Evolutionary conservation across 30 jellyfish, hydroid and myxozoan genomes (phyloP).

Genomic region (Hydractinia symbiolongicarpus): DNA sequence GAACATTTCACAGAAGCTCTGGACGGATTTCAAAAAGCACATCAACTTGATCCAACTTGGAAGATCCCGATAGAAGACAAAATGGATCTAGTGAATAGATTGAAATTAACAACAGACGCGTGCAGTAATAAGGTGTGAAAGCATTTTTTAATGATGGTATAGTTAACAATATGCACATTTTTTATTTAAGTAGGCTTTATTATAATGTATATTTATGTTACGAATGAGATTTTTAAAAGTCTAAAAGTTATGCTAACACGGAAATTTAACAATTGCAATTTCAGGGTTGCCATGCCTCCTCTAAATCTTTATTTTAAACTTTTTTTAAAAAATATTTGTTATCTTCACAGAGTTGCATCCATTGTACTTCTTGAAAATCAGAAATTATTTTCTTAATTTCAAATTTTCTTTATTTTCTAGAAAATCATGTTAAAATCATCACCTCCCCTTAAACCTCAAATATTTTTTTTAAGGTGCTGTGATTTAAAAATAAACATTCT

Average conservation of each 20-base stretch:
- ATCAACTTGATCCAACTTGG: conserved; percentile 86
- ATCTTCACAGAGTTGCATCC: too few species aligned
- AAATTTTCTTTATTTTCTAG: too few species aligned
- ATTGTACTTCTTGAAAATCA: too few species aligned
- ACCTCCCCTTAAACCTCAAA: too few species aligned
- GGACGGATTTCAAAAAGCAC: conserved; percentile 60
- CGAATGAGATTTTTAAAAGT: too few species aligned
- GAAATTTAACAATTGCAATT: too few species aligned
- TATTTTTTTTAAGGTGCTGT: too few species aligned
- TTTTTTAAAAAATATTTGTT: neutral
- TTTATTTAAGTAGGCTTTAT: neutral
- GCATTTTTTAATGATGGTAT: neutral
- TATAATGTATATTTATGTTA: neutral
- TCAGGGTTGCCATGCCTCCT: neutral
- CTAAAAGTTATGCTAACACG: too few species aligned
- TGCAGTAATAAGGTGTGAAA: conserved; percentile 52
- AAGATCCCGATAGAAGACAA: conserved; percentile 65
- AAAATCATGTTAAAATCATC: too few species aligned
- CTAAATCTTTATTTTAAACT: neutral
- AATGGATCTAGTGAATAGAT: conserved; percentile 30
- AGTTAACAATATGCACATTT: neutral
- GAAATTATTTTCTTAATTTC: too few species aligned
- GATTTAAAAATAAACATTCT: too few species aligned
- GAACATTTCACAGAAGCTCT: conserved; percentile 64
- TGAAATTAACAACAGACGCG: conserved; percentile 43